phyloP scores from a whole-genome alignment of 1,140 invertebrate species.

The Mizuhopecten yessoensis region DNA sequence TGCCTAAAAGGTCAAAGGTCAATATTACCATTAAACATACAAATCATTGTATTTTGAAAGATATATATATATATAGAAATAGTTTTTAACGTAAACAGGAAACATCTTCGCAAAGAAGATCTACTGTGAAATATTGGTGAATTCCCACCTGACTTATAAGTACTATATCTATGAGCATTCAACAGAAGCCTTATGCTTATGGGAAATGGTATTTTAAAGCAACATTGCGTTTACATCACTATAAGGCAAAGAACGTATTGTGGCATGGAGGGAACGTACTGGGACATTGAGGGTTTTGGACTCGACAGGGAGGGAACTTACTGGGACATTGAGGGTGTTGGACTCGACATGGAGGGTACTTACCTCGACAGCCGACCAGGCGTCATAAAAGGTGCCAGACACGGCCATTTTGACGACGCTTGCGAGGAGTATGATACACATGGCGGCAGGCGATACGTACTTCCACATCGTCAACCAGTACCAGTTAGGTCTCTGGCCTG shows the following conservation, averaged over 20 bases:
- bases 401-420: slow-evolving; percentile 68
- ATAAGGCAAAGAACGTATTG: no score
- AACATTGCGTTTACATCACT: no score
- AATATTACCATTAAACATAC: background rate
- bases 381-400: slow-evolving; percentile 67
- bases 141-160: no score
- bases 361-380: slow-evolving; percentile 70
- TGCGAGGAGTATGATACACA: slow-evolving; percentile 84
- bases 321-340: no score
- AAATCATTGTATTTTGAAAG: background rate
- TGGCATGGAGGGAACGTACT: no score
- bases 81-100: background rate
- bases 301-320: no score
- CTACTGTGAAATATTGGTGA: background rate
- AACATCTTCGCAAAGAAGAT: background rate
- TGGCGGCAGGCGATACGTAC: slow-evolving; percentile 89
- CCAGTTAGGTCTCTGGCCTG: slow-evolving; percentile 71
- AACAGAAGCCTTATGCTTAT: no score
- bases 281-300: no score
- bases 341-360: no score
- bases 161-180: no score
- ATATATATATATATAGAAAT: background rate
- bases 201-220: no score
- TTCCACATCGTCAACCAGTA: slow-evolving; percentile 91
- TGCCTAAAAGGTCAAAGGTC: slow-evolving; percentile 54